Evolutionary conservation across 2,113 vertebrate species (phyloP), one percentile per base, ranked within the genome.

Genomic region (Parotia lawesii): DNA sequence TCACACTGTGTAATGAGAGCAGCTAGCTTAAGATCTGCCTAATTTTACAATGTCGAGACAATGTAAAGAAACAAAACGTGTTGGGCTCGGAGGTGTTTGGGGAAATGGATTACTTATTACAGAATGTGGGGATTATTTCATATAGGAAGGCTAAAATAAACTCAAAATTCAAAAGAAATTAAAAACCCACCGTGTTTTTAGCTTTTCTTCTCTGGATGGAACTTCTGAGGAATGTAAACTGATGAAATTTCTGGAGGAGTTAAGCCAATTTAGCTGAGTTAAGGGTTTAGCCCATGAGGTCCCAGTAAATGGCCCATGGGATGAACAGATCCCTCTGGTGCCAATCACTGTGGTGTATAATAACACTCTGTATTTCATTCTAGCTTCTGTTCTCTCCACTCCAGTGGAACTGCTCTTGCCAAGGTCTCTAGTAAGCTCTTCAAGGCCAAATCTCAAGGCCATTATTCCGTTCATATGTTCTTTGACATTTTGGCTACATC

Each of bases 391-490:
- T 94, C 74, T 85, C 93, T 94, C 70, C 91, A 93, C 75, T 95
- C 82, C 72, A 67, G 56, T 95, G 90, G 65, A 91, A 88, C 56
- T 67, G 90, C 85, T 88, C 57, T 88, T 95, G 93, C 93, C 95
- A 95, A 93, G 78, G 69, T 90, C 91, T 78, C 93, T 91, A 79
- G 91, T 87, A 95, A 86, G 85, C 69, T 95, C 90, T 89, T 88
- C 82, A 86, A 72, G 87, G 87, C 96, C 94, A 96, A 45, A 95
- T 88, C 90, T 95, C 91, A 81, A 88, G 75, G 89, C 93, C 89
- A 91, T 93, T 93, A 93, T 93, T 94, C 69, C 10, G 5, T 84
- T 97, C 93, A 90, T 88, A 95, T 95, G 95, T 95, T 96, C 75
- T 81, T 93, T 93, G 95, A 91, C 91, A 85, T 95, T 90, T 93